Evolutionary conservation across 2,113 vertebrate genomes (phyloP), one percentile per base, ranked within the genome.

Genomic region (Tor tambroides): DNA sequence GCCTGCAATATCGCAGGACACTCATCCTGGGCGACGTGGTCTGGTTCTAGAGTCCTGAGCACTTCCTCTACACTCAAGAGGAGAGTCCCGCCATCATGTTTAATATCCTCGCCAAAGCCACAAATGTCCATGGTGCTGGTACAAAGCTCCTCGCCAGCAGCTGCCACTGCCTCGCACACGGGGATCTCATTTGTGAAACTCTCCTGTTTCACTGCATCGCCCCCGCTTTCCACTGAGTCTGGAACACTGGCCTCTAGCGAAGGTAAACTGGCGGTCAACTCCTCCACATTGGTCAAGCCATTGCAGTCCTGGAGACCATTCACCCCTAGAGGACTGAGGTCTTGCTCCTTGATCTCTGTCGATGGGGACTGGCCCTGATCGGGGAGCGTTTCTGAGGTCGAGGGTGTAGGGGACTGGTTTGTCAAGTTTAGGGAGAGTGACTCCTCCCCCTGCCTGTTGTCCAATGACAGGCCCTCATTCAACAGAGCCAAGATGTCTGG

Each of bases 41-140:
- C 97, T 0, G 97, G 97, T 92, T 99, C 98, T 84, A 99, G 95
- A 92, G 96, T 98, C 91, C 97, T 95, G 78, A 99, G 96, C 85
- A 99, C 98, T 91, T 99, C 98, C 95, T 99, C 98, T 0, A 99
- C 97, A 2, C 97, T 99, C 54, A 99, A 93, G 90, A 99, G 93
- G 2, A 99, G 93, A 3, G 97, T 95, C 46, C 97, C 98, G 1
- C 96, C 96, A 0, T 95, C 93, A 2, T 97, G 96, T 90, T 97
- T 99, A 41, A 98, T 95, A 17, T 99, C 98, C 30, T 98, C 97
- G 0, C 95, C 96, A 56, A 98, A 98, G 78, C 95, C 91, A 80
- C 96, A 97, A 90, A 97, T 96, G 91, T 97, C 96, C 2, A 96
- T 94, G 90, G 94, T 94, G 15, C 97, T 94, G 21, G 97, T 94